Evolutionary conservation across 2,888 invertebrate genomes (phyloP), one percentile per base, ranked within the genome.

Genomic region (Himalopsyche anomala): DNA sequence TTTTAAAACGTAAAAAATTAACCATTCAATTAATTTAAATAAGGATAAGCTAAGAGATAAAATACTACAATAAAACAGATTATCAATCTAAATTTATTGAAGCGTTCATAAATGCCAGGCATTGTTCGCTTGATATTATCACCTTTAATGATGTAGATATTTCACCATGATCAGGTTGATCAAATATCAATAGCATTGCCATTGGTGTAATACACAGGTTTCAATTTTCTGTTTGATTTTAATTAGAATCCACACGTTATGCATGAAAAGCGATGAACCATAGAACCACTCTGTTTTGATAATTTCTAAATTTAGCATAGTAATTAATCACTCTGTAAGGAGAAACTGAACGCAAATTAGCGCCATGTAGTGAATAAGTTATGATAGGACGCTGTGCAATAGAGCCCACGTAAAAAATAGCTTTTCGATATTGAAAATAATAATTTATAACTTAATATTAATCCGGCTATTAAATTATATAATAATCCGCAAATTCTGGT

Each of bases 281-380:
- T 19, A 19, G 5, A 19, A 19, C 56, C 56, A 56, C 28, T 9
- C 28, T 62, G 9, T 19, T 62, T 9, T 19, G 62, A 62, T 62
- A 62, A 62, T 62, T 62, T 19, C 62, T 62, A 62, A 19, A 62
- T 62, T 62, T 62, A 62, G 62, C 28, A 0, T 62, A 62, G 19
- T 6, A 6, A 62, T 62, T 62, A 62, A 62, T 62, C 28, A 62
- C 11, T 19, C 8, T 62, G 62, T 62, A 28, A 62, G 19, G 62
- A 62, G 62, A 62, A 62, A 62, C 62, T 62, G 62, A n/a, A 19
- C 62, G 62, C 28, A 62, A 62, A 62, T 62, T 62, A 62, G 62
- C 62, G 19, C 19, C 62, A 28, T 28, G 28, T 62, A 6, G 19
- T 62, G 28, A 62, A 62, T 62, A 19, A 5, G 6, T 19, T 19